Evolutionary conservation across 2,888 invertebrate genomes (phyloP).

Genomic region (Gymnocheta viridis): DNA sequence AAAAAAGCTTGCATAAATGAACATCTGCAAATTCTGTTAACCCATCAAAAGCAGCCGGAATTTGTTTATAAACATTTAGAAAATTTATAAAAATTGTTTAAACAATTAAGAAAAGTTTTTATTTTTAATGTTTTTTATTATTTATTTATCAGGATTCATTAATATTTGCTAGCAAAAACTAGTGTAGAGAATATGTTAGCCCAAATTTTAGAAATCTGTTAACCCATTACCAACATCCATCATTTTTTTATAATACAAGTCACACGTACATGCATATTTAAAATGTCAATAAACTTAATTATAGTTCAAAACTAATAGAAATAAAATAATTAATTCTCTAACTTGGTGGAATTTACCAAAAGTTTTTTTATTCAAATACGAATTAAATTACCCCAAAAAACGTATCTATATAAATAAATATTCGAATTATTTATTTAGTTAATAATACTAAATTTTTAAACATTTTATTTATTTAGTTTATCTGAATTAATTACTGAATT

Average conservation of each 20-base stretch:
- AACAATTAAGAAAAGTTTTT: not conserved
- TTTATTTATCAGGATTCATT: not conserved
- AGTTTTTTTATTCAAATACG: too few relatives aligned
- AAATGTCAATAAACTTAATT: not conserved
- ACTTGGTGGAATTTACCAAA: too few relatives aligned
- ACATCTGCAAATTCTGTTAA: conserved; percentile 7
- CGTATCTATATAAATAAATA: too few relatives aligned
- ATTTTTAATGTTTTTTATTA: too few relatives aligned
- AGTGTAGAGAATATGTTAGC: not conserved
- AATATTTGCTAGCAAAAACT: not conserved
- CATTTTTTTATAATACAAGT: not conserved
- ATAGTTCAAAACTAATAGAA: too few relatives aligned
- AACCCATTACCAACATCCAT: conserved; percentile 23
- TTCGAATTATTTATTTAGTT: too few relatives aligned
- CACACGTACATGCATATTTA: not conserved
- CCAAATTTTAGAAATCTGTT: not conserved
- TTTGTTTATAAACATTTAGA: conserved; percentile 28
- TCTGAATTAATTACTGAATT: too few relatives aligned
- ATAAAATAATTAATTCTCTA: too few relatives aligned
- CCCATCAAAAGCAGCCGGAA: conserved; percentile 9
- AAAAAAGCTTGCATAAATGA: not conserved
- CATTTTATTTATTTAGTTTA: too few relatives aligned
- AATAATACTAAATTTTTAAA: too few relatives aligned
- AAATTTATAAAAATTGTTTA: not conserved
- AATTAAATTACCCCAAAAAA: too few relatives aligned